Base-by-base conservation (phyloP, 2,113 vertebrate species). In the Zosterops borbonicus region DNA sequence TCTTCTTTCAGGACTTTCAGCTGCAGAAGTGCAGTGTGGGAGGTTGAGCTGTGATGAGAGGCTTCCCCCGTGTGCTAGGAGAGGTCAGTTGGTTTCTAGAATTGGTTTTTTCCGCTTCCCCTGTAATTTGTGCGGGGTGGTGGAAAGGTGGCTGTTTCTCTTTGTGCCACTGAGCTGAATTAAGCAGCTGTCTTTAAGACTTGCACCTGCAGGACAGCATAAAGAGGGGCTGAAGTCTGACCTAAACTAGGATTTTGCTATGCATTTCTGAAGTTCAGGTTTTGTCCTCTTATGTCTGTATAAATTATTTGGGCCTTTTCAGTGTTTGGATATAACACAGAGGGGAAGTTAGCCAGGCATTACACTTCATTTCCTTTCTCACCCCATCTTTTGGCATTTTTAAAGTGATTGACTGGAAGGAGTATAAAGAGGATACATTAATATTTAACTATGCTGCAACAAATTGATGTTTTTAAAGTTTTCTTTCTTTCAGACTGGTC, bases 341-440 rank as follows among this genome's bases (percentile, higher is more conserved):
- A 73, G 46, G 90, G 88, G 52, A 95, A 69, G 76, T 86, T 78
- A 92, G n/a, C 25, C 55, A 95, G 90, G 93, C 52, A 9, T 81
- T 93, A 74, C 55, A 47, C 65, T 95, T 77, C 89, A 83, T 97
- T 97, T 97, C 53, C 44, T 60, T 91, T 96, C 89, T 96, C 90
- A 81, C 58, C 39, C 78, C 58, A 11, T 78, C 39, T 97, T 93
- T 91, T 90, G 88, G 78, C 64, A 83, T 92, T 92, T 95, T 94
- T 69, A 25, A 92, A 95, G 73, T 97, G 93, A 93, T 89, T 96
- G 53, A 96, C 73, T 97, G 96, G 97, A 97, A 95, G 65, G 90
- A 90, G 74, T 97, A 97, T 96, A 97, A 97, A 98, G 95, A 85
- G 58, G 83, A 83, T 90, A 37, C 86, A 76, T 97, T 97, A 92